phyloP scores from a whole-genome alignment of 1,140 invertebrate genomes.

The Pantala flavescens region DNA sequence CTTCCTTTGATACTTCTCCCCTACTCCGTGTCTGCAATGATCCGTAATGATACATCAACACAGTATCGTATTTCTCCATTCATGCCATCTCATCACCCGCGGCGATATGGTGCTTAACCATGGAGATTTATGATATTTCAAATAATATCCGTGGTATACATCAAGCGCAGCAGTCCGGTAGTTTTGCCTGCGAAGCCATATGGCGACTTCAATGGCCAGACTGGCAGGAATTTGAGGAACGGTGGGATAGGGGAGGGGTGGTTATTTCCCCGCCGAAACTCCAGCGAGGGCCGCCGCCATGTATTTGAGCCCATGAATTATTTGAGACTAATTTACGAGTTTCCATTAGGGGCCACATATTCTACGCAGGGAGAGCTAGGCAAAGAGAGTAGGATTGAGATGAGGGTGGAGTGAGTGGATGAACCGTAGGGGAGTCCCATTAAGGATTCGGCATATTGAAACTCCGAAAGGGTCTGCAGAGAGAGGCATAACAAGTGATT shows the following conservation, averaged over 20 bases:
- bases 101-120: not conserved
- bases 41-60: not conserved
- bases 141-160: not conserved
- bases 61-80: not conserved
- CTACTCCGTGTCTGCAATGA: not conserved
- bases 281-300: not conserved
- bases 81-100: not conserved
- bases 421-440: not conserved
- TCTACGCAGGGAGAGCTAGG: not conserved
- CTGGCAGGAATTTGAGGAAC: not conserved
- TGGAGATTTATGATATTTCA: slow-evolving; percentile 7
- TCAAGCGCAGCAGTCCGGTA: not conserved
- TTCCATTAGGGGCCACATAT: slow-evolving; percentile 4
- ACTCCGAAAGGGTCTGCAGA: not conserved
- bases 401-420: not conserved
- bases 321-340: slow-evolving; percentile 3
- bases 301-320: slow-evolving; percentile 1
- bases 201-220: slow-evolving; percentile 3
- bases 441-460: slow-evolving; percentile 6
- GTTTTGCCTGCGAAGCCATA: slow-evolving; percentile 3
- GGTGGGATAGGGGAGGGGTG: not conserved
- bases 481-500: slow-evolving; percentile 5
- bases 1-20: too few species aligned
- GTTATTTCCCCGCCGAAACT: not conserved
- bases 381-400: not conserved